Evolutionary conservation across 2,888 invertebrate species (phyloP), one percentile per base, ranked within the genome.

Genomic region (Eurytoma adleriae): DNA sequence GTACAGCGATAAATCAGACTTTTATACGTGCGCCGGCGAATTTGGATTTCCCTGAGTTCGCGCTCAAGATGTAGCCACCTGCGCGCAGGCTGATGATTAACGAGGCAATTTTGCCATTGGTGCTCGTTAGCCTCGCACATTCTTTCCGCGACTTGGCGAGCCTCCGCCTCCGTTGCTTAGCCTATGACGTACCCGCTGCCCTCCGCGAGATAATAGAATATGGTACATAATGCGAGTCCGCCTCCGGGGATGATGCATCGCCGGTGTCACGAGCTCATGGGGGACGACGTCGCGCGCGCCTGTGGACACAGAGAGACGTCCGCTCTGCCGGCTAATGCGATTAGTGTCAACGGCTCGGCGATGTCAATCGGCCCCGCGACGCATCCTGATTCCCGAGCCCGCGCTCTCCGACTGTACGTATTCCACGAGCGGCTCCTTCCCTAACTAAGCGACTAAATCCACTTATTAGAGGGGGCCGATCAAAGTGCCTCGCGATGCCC

Each of bases 51-150:
- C 67, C 67, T 13, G 40, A 14, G 20, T 7, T 14, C 2, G 20
- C 18, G 24, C 16, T 16, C 16, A 40, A 69, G 69, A 69, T n/a
- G 61, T 14, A 69, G 62, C 69, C 76, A 76, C 79, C 74, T 77
- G 75, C 75, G 74, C 72, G 54, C 71, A 24, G 83, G 83, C 83
- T 71, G 81, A 80, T 83, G 84, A 84, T 83, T 83, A 82, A 84
- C 82, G 79, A 78, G 83, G 79, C 75, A 80, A 81, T 83, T 80
- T 78, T 57, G 73, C 40, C 40, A 10, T 40, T 40, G 76, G 81
- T 81, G 81, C 82, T 82, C 80, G 82, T 72, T 69, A 82, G 54
- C 68, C 67, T 57, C 69, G 80, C 64, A 59, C 27, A 66, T 48
- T 24, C 27, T 70, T 50, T 76, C 61, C 76, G 61, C 50, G 62